These are phyloP conservation scores for Rhyacophila evoluta DNA, from an alignment of 2,888 invertebrate species.

Conservation along the genomic window DNA sequence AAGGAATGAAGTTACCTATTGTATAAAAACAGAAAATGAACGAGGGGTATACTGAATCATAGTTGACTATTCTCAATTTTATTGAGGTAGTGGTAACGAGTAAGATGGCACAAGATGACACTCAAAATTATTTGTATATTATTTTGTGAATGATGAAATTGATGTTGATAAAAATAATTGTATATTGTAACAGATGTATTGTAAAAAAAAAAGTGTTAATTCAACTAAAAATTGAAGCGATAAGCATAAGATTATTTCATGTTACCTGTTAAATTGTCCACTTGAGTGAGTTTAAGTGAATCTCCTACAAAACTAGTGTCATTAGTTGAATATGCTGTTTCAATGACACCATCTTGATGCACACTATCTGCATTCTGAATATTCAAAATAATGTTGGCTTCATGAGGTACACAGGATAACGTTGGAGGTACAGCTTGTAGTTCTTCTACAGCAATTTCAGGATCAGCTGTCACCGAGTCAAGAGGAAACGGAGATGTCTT, in stretches of 20 bases:
- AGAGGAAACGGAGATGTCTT: neutral
- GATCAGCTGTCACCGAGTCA: neutral
- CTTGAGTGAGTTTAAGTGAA: neutral
- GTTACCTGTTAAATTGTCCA: neutral
- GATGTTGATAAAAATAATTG: too few relatives aligned
- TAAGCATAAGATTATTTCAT: neutral
- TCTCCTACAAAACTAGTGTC: neutral
- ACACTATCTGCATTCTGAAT: neutral
- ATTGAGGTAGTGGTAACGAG: neutral
- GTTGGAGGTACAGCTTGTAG: neutral
- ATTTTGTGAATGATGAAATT: too few relatives aligned
- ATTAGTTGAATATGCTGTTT: neutral
- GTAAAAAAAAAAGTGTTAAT: too few relatives aligned
- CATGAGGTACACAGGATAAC: neutral
- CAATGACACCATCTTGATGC: too few relatives aligned
- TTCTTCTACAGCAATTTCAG: neutral
- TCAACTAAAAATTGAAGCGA: neutral
- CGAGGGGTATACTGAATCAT: too few relatives aligned
- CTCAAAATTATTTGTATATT: too few relatives aligned
- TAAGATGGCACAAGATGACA: too few relatives aligned
- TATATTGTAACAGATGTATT: too few relatives aligned
- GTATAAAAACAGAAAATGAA: too few relatives aligned
- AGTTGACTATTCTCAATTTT: too few relatives aligned
- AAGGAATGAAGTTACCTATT: too few relatives aligned
- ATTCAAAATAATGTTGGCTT: neutral